Conservation (phyloP, 1,140 invertebrate species). For the Andrena cerasifolii region DNA sequence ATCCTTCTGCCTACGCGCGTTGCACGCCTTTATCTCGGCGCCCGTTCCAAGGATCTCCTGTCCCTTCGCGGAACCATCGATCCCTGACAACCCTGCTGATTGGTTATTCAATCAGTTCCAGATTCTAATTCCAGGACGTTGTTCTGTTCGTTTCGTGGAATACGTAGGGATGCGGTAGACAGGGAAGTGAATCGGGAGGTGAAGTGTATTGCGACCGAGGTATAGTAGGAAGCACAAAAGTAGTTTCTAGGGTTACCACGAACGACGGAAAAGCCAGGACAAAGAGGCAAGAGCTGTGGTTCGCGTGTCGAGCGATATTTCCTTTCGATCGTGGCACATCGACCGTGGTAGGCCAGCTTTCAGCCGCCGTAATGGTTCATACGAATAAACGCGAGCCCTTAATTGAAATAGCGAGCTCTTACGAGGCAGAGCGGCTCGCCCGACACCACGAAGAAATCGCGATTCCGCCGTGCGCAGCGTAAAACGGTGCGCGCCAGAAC, state of each 20-base stretch:
- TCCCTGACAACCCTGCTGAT: background rate
- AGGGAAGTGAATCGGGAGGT: too few relatives aligned
- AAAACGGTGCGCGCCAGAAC: constrained; percentile 12
- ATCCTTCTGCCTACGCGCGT: background rate
- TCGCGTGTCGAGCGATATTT: constrained; percentile 37
- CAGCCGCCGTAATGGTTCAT: constrained; percentile 10
- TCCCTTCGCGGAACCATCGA: background rate
- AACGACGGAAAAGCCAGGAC: background rate
- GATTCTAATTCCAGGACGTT: background rate
- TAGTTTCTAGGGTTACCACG: background rate
- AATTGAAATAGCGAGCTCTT: constrained; percentile 49
- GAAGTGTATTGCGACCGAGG: too few relatives aligned
- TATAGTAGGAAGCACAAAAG: background rate
- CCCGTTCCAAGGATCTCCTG: background rate
- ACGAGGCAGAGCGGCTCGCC: background rate
- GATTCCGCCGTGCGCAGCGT: constrained; percentile 12
- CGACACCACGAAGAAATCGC: constrained; percentile 13
- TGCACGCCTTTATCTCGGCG: background rate
- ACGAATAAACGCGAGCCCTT: constrained; percentile 23
- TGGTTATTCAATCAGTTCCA: background rate
- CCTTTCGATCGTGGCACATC: constrained; percentile 7
- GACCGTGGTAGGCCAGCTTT: background rate
- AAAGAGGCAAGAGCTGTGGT: background rate
- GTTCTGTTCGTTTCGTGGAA: too few relatives aligned
- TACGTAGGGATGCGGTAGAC: too few relatives aligned